Conservation (phyloP, 2,797 vertebrate genomes). For the Microctenopoma lineatum region DNA sequence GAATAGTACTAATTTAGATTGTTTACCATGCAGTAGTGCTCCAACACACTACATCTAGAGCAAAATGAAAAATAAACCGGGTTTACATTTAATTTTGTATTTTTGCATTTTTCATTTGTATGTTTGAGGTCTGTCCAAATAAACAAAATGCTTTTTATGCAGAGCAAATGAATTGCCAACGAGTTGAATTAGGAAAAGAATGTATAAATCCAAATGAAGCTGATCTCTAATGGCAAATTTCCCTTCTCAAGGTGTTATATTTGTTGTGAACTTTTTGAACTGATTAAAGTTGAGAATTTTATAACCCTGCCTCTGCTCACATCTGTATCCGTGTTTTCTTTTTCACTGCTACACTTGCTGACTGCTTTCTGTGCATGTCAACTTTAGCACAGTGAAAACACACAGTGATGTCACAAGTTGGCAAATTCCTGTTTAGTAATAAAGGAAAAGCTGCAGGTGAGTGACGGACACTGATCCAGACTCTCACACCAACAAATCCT, state of each 20-base stretch:
- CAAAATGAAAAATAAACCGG: conserved; percentile 86
- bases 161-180: conserved; percentile 73
- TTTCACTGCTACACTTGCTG: background rate
- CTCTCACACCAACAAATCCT: conserved; percentile 16
- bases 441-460: too few species aligned
- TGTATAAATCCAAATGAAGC: conserved; percentile 82
- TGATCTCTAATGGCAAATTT: conserved; percentile 74
- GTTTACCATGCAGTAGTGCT: conserved; percentile 99
- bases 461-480: too few species aligned
- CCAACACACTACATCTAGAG: conserved; percentile 96
- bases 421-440: too few species aligned
- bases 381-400: too few species aligned
- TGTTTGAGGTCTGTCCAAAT: conserved; percentile 79
- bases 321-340: conserved; percentile 6
- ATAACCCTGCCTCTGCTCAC: conserved; percentile 71
- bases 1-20: conserved; percentile 98
- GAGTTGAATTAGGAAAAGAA: conserved; percentile 81
- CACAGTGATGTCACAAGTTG: too few species aligned
- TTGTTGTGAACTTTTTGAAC: conserved; percentile 89
- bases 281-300: conserved; percentile 89
- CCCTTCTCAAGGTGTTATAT: conserved; percentile 83
- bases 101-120: conserved; percentile 80
- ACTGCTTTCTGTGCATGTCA: too few species aligned
- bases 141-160: conserved; percentile 74
- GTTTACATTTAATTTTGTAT: conserved; percentile 96